These are phyloP conservation scores for Mechanitis messenoides DNA, from an alignment of 2,888 invertebrate species.

Conservation along the genomic window DNA sequence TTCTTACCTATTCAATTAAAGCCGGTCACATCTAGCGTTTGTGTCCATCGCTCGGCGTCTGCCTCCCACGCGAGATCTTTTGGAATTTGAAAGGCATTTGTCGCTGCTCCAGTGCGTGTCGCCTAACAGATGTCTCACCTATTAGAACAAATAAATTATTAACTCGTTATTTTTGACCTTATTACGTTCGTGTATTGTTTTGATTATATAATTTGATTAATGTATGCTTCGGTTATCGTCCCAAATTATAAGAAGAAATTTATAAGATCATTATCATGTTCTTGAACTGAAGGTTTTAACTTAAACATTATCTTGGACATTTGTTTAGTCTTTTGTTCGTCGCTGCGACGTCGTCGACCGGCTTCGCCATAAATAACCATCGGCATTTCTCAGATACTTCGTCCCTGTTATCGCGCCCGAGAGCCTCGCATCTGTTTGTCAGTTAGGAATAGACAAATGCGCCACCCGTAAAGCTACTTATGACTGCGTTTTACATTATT, in stretches of 20 bases:
- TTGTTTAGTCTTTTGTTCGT: conserved; percentile 69
- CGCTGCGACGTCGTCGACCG: conserved; percentile 46
- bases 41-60: conserved; percentile 48
- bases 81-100: conserved; percentile 75
- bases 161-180: conserved; percentile 49
- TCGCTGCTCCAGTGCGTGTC: conserved; percentile 53
- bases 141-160: conserved; percentile 55
- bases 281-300: conserved; percentile 34
- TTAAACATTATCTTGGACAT: conserved; percentile 64
- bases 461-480: conserved; percentile 62
- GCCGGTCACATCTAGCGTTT: conserved; percentile 57
- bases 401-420: conserved; percentile 58
- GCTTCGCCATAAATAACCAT: conserved; percentile 68
- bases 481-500: conserved; percentile 7
- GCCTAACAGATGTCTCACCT: conserved; percentile 51
- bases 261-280: conserved; percentile 29
- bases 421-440: conserved; percentile 67
- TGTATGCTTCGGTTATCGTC: background rate
- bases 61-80: conserved; percentile 61
- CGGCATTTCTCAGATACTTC: conserved; percentile 64
- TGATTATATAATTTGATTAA: background rate
- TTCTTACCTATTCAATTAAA: conserved; percentile 55
- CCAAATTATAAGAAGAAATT: conserved; percentile 16
- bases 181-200: background rate
- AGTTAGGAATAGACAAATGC: conserved; percentile 47